Conservation (phyloP, 2,797 vertebrate species). For the Anabacerthia variegaticeps region DNA sequence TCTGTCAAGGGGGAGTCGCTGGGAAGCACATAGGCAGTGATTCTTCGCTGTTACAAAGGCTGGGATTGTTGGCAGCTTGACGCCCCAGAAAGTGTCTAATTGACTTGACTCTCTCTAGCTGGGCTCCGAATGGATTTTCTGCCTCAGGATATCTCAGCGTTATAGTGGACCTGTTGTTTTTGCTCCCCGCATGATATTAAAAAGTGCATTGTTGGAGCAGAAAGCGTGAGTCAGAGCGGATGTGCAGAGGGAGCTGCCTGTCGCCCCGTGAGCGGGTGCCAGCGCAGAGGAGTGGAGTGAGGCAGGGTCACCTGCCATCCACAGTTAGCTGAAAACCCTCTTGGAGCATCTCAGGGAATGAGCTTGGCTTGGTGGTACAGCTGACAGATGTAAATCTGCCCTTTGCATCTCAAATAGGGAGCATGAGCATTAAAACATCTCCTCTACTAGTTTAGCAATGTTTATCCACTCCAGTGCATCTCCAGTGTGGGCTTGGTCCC, state of each 20-base stretch:
- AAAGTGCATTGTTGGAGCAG: conserved; percentile 67
- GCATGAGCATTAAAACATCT: background rate
- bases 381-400: background rate
- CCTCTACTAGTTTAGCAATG: background rate
- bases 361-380: background rate
- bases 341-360: background rate
- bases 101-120: conserved; percentile 67
- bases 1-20: conserved; percentile 34
- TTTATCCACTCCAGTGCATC: background rate
- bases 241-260: conserved; percentile 18
- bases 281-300: background rate
- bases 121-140: conserved; percentile 59
- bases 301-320: background rate
- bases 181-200: conserved; percentile 21
- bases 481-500: background rate
- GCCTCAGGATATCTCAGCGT: conserved; percentile 57
- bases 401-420: background rate
- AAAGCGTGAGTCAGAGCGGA: conserved; percentile 20
- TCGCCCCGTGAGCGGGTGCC: background rate
- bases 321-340: background rate
- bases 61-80: conserved; percentile 75
- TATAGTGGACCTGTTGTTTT: conserved; percentile 77
- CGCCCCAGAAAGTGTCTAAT: conserved; percentile 67
- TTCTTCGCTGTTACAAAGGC: conserved; percentile 78
- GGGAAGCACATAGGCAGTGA: conserved; percentile 68